A percentile compares a stretch with the other conserved stretches of the same genome.
Conservation (phyloP, 2,888 invertebrate species). For the Choreutis nemorana region DNA sequence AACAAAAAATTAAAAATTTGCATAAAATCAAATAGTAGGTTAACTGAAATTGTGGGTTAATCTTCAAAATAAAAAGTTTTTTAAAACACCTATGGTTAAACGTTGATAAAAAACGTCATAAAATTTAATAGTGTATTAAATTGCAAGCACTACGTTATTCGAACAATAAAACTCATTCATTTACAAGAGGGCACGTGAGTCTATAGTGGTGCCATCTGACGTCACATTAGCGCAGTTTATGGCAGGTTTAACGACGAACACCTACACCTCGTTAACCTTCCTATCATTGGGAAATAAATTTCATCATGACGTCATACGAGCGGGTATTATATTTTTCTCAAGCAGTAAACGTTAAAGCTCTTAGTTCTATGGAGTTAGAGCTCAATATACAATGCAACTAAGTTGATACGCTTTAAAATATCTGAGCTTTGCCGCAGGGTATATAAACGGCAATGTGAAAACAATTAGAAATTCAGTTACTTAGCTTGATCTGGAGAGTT, state of each 20-base stretch:
- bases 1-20: no score
- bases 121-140: no score
- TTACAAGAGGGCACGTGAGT: constrained; percentile 13
- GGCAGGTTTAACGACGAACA: constrained; percentile 38
- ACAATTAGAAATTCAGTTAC: no score
- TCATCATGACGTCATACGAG: constrained; percentile 26
- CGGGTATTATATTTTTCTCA: constrained; percentile 20
- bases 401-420: constrained; percentile 22
- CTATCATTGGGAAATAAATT: constrained; percentile 39
- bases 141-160: no score
- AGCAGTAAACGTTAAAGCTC: constrained; percentile 21
- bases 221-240: constrained; percentile 43
- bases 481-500: no score
- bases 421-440: constrained; percentile 18
- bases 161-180: constrained; percentile 1
- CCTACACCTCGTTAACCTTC: constrained; percentile 43
- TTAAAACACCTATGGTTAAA: no score
- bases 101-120: no score
- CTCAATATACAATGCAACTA: constrained; percentile 16
- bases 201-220: constrained; percentile 25
- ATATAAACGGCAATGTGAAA: constrained; percentile 27
- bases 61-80: no score
- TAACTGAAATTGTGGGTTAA: no score
- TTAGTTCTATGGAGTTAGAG: constrained; percentile 17
- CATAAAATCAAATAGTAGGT: no score